Evolutionary conservation across 2,888 invertebrate species (phyloP).

Genomic region (Acronicta aceris): DNA sequence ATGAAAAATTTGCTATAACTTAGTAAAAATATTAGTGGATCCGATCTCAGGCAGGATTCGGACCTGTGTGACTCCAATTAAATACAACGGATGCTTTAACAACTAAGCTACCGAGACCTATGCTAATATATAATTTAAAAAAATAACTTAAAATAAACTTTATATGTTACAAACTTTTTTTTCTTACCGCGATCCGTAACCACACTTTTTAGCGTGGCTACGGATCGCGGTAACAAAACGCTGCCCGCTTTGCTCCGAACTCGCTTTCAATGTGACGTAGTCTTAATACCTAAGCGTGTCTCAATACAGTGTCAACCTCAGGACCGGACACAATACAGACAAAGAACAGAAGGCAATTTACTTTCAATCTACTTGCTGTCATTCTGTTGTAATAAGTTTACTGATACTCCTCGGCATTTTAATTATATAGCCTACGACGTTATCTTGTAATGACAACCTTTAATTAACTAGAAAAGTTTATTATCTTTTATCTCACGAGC

Average conservation of each 20-base stretch:
- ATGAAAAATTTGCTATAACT: too few species aligned
- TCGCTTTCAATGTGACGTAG: not conserved
- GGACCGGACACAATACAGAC: constrained; percentile 15
- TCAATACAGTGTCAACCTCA: constrained; percentile 38
- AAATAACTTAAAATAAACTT: too few species aligned
- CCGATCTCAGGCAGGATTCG: too few species aligned
- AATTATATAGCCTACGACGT: constrained; percentile 8
- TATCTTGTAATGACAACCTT: constrained; percentile 20
- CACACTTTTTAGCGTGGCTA: too few species aligned
- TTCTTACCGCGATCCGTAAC: too few species aligned
- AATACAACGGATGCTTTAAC: too few species aligned
- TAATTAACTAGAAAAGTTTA: constrained; percentile 1
- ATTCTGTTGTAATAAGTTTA: not conserved
- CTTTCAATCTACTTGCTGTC: constrained; percentile 1
- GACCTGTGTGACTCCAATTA: too few species aligned
- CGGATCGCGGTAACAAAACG: too few species aligned
- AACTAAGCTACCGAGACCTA: too few species aligned
- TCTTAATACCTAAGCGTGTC: constrained; percentile 1
- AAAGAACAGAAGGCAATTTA: constrained; percentile 25
- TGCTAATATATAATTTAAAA: too few species aligned
- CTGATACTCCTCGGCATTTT: not conserved
- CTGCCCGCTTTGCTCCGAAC: not conserved
- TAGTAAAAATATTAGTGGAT: too few species aligned
- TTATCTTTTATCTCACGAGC: not conserved
- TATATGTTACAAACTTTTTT: too few species aligned